Conservation (phyloP, 2,797 vertebrate species). For the Nannoperca obscura region DNA sequence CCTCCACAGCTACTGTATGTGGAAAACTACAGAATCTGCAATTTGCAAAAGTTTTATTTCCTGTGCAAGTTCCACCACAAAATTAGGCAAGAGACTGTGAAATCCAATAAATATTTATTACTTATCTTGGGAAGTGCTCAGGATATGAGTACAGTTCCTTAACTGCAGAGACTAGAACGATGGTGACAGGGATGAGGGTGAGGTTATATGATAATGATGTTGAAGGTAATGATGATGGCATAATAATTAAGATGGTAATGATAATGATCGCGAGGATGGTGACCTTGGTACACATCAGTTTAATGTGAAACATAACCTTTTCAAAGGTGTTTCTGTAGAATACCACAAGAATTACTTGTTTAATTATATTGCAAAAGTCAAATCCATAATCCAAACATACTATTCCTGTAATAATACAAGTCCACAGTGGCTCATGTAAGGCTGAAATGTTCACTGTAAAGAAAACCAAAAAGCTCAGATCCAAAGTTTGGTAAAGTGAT, state of each 20-base stretch:
- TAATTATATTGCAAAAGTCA: not conserved
- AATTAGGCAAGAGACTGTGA: constrained; percentile 14
- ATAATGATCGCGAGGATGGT: constrained; percentile 33
- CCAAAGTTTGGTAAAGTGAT: not conserved
- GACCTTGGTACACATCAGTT: constrained; percentile 51
- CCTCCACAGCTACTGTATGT: constrained; percentile 5
- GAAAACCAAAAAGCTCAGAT: not conserved
- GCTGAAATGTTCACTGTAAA: not conserved
- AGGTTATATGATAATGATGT: constrained; percentile 47
- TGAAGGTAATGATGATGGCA: constrained; percentile 51
- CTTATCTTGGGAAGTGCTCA: constrained; percentile 18
- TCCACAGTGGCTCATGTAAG: not conserved
- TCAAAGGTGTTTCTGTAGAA: not conserved
- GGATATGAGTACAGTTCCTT: constrained; percentile 20
- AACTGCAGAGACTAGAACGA: constrained; percentile 31
- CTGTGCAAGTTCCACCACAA: constrained; percentile 8
- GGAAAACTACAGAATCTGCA: constrained; percentile 42
- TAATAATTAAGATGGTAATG: constrained; percentile 60
- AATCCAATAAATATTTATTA: constrained; percentile 49
- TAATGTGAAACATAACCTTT: constrained; percentile 21
- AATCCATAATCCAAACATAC: not conserved
- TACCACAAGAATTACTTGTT: not conserved
- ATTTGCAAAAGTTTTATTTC: constrained; percentile 19
- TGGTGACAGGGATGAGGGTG: constrained; percentile 20
- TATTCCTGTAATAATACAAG: not conserved